Evolutionary conservation across 2,113 vertebrate species (phyloP).

Genomic region (Glareola pratincola): DNA sequence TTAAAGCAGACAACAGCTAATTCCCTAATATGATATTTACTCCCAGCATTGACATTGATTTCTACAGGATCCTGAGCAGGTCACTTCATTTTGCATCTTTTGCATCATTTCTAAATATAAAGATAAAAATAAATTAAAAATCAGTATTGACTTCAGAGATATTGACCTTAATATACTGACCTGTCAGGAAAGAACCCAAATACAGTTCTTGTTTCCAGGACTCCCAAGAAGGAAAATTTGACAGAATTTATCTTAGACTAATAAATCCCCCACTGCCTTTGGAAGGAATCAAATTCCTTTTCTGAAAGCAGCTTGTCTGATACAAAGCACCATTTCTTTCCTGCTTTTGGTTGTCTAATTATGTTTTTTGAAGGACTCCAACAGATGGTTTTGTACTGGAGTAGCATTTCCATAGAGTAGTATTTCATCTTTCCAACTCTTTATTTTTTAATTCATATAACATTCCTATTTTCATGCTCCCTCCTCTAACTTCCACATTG

Average conservation of each 20-base stretch:
- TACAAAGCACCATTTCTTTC: neutral
- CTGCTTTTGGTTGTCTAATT: neutral
- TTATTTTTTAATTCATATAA: constrained; percentile 26
- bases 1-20: neutral
- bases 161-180: neutral
- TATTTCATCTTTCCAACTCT: neutral
- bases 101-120: neutral
- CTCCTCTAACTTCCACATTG: neutral
- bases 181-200: neutral
- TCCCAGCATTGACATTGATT: neutral
- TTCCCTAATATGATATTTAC: neutral
- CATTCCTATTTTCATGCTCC: neutral
- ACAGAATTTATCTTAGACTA: neutral
- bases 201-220: neutral
- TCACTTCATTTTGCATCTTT: neutral
- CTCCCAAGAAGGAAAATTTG: neutral
- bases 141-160: neutral
- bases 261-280: neutral
- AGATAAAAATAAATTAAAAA: neutral
- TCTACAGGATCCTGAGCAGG: neutral
- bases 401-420: neutral
- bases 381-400: neutral
- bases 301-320: neutral
- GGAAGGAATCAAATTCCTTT: neutral
- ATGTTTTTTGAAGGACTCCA: constrained; percentile 9